Evolutionary conservation across 2,797 vertebrate species (phyloP).

Genomic region (Betta splendens): DNA sequence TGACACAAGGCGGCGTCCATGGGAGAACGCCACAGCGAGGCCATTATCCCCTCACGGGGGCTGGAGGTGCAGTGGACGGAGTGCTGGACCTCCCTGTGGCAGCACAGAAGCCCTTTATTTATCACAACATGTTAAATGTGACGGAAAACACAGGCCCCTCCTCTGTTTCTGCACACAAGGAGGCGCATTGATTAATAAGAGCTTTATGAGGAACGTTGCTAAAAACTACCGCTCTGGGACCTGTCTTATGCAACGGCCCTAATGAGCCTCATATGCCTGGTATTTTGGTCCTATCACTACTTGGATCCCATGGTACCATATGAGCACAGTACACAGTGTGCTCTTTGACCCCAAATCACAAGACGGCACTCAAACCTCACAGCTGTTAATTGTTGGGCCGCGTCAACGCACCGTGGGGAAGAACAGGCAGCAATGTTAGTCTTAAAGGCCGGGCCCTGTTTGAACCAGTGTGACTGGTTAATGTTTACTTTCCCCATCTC

Average conservation of each 20-base stretch:
- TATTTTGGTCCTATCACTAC: slow-evolving; percentile 56
- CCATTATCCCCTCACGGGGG: slow-evolving; percentile 21
- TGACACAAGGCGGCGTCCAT: slow-evolving; percentile 4
- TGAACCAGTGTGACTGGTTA: slow-evolving; percentile 1
- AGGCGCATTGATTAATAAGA: slow-evolving; percentile 36
- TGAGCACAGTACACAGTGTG: slow-evolving; percentile 35
- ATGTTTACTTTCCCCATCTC: neutral
- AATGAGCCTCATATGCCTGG: slow-evolving; percentile 67
- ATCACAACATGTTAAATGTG: slow-evolving; percentile 54
- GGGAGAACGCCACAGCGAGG: slow-evolving; percentile 23
- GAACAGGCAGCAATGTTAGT: neutral
- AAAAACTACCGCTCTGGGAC: slow-evolving; percentile 39
- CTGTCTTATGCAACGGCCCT: slow-evolving; percentile 66
- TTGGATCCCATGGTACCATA: slow-evolving; percentile 49
- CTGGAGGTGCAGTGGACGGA: slow-evolving; percentile 13
- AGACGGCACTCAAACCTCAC: slow-evolving; percentile 35
- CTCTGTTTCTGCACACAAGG: slow-evolving; percentile 32
- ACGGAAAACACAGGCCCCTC: slow-evolving; percentile 36
- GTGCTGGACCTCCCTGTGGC: slow-evolving; percentile 38
- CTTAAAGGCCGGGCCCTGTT: neutral
- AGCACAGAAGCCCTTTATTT: slow-evolving; percentile 34
- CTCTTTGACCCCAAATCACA: slow-evolving; percentile 69
- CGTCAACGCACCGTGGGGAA: slow-evolving; percentile 10
- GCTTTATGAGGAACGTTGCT: slow-evolving; percentile 46
- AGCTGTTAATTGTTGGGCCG: slow-evolving; percentile 22